Percentiles rank a stretch among this genome's conserved stretches.
Evolutionary conservation across 2,113 vertebrate genomes (phyloP).

Genomic region (Corythornis vintsioides): DNA sequence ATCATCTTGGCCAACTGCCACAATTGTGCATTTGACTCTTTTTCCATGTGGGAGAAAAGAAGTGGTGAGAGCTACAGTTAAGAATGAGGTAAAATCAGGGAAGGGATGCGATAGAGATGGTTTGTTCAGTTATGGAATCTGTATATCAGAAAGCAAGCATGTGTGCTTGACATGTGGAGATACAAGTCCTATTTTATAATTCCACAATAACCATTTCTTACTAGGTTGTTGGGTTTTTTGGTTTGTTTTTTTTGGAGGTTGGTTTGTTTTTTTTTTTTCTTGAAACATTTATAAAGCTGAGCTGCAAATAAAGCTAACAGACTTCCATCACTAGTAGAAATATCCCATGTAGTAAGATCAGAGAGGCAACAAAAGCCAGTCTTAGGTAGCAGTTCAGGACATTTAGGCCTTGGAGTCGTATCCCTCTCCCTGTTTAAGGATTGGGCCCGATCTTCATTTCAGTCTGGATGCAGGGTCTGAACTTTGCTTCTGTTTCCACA

Average conservation of each 20-base stretch:
- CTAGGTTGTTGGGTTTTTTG: background rate
- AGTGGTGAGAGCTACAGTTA: background rate
- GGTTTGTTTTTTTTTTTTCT: background rate
- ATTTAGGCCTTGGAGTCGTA: accelerated
- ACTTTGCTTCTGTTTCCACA: background rate
- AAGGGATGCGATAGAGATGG: background rate
- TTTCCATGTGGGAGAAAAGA: background rate
- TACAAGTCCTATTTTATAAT: background rate
- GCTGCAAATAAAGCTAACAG: background rate
- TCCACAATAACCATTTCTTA: background rate
- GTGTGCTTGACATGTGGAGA: background rate
- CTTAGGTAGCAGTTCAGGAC: background rate
- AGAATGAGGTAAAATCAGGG: background rate
- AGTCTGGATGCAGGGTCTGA: background rate
- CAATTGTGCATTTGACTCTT: background rate
- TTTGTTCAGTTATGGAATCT: background rate
- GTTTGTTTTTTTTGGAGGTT: background rate
- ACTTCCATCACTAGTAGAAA: background rate
- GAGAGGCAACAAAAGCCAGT: background rate
- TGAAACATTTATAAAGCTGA: background rate
- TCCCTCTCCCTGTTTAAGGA: background rate
- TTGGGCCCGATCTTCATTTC: background rate
- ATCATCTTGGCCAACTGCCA: background rate
- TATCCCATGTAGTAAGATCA: background rate
- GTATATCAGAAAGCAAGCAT: background rate